Evolutionary conservation across 2,797 vertebrate genomes (phyloP), one percentile per base, ranked within the genome.

Genomic region (Amblyraja radiata): DNA sequence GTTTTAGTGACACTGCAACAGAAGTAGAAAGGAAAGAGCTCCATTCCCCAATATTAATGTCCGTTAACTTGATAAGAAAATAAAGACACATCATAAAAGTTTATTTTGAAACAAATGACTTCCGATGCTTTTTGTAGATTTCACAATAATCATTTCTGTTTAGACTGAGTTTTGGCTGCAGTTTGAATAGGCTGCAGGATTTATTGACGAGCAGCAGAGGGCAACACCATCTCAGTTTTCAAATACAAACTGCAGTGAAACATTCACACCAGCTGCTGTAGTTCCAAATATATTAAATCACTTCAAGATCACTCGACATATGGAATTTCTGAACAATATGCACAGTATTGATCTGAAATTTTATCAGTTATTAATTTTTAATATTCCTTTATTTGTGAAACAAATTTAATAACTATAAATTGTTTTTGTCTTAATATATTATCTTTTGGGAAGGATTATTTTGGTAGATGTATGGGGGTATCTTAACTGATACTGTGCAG

Each of bases 181-280:
- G 84, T 65, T 65, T 90, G 18, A 90, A 39, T 71, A 71, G 21
- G 9, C 9, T 91, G 32, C 46, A 46, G 36, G 90, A 71, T 74
- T 91, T 65, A 91, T 14, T 73, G 3, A 28, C 7, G 25, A 39
- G 32, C 90, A 74, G 90, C 65, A 91, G 90, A 74, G 90, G 90
- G 90, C 90, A 91, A 39, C 23, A 13, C 14, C 36, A 91, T 46
- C 68, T 46, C 68, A 91, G 90, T 21, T 91, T 91, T 91, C 39
- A 91, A 39, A 16, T 39, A 39, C 10, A 73, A 74, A 46, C 21
- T 46, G 32, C 63, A 68, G 63, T 36, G 36, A n/a, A 91, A 91
- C 39, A 46, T 71, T 74, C 9, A 16, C 39, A 7, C 90, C 25
- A 2, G 2, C n/a, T 90, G 14, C n/a, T 32, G 32, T 36, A 32